Evolutionary conservation across 2,797 vertebrate species (phyloP), one percentile per base, ranked within the genome.

Genomic region (Bradypodion ventrale): DNA sequence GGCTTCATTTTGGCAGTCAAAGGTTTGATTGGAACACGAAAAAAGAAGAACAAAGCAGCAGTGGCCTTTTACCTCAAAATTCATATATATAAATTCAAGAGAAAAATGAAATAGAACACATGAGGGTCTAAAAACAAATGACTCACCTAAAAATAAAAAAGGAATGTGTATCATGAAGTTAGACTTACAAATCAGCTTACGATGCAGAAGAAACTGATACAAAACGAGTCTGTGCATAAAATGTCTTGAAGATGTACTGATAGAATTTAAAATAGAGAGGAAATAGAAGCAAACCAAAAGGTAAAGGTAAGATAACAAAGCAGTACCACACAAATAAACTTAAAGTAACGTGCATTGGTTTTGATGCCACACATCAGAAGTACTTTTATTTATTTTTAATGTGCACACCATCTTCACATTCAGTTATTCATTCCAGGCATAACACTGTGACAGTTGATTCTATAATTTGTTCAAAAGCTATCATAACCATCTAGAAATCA

Each of bases 221-320:
- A 37, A 68, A 69, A 52, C 23, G 68, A n/a, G 25, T 63, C 27
- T 63, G 60, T 44, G 15, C 44, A 49, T 16, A 74, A 2, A 12
- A 32, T 42, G 27, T 78, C n/a, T 65, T 78, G n/a, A 37, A 68
- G 62, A 66, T 16, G 62, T 42, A 78, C 27, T 66, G 42, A 74
- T 46, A 85, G 46, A 88, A 35, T 44, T 82, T 65, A 5, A 83
- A 21, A 62, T 86, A 27, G 87, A 74, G 49, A 37, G 76, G 21
- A 80, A 25, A 46, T 62, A 15, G 16, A n/a, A 87, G 76, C 74
- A 90, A 87, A 80, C 25, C 29, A 19, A 3, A 16, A 68, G 27
- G 27, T 44, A 87, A 0, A 82, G n/a, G 29, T 63, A 63, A 63
- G 35, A 69, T 5, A 83, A 46, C 27, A 68, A 75, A 69, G 75